phyloP scores from a whole-genome alignment of 2,888 invertebrate species.

The Carpatolechia fugitivella region DNA sequence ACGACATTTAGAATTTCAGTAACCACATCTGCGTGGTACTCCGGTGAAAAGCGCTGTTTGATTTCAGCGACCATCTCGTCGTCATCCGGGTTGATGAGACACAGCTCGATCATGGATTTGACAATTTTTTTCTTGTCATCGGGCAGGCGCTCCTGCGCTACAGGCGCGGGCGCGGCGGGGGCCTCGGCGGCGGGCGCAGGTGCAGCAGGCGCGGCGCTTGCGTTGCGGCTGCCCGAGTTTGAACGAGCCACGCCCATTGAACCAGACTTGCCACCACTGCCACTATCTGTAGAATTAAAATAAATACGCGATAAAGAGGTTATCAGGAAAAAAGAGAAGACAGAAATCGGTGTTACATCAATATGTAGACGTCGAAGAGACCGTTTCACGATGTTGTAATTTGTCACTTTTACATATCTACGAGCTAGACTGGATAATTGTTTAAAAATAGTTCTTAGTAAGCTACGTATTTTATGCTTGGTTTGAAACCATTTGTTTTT shows the following conservation, averaged over 20 bases:
- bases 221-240: constrained; percentile 48
- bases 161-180: constrained; percentile 28
- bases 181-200: constrained; percentile 27
- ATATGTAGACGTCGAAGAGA: too few relatives aligned
- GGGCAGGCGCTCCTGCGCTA: constrained; percentile 52
- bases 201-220: constrained; percentile 32
- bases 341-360: too few relatives aligned
- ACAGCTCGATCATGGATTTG: constrained; percentile 52
- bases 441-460: too few relatives aligned
- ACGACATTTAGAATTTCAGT: constrained; percentile 59
- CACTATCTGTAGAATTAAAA: constrained; percentile 28
- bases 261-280: constrained; percentile 51
- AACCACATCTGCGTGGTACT: constrained; percentile 58
- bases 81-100: constrained; percentile 51
- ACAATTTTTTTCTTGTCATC: constrained; percentile 54
- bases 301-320: too few relatives aligned
- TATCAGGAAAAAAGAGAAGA: too few relatives aligned
- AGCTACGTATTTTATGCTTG: too few relatives aligned
- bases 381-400: too few relatives aligned
- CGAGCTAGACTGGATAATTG: too few relatives aligned
- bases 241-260: constrained; percentile 52
- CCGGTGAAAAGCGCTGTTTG: constrained; percentile 46
- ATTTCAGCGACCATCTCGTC: constrained; percentile 54
- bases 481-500: too few relatives aligned
- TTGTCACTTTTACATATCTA: too few relatives aligned